Evolutionary conservation across 1,140 invertebrate species (phyloP).

Genomic region (Orchesella cincta): DNA sequence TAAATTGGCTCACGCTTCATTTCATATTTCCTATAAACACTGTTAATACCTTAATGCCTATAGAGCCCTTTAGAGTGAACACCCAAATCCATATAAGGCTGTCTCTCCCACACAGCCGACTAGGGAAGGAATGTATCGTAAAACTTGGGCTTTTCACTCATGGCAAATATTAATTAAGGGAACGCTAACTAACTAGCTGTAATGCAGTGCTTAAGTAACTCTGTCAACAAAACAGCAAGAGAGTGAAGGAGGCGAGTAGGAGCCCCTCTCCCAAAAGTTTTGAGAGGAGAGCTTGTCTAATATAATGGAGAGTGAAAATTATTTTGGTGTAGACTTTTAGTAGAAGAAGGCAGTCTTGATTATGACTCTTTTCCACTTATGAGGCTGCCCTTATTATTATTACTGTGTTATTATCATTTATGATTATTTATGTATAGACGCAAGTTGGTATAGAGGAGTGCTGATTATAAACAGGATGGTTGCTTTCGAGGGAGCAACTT

Average conservation of each 20-base stretch:
- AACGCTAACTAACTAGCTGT: constrained; percentile 22
- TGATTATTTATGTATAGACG: not conserved
- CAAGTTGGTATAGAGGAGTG: not conserved
- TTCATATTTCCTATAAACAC: constrained; percentile 9
- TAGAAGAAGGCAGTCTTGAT: too few relatives aligned
- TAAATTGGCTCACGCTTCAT: constrained; percentile 20
- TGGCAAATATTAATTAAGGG: constrained; percentile 22
- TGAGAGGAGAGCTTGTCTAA: not conserved
- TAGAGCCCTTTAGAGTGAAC: not conserved
- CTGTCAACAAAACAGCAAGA: not conserved
- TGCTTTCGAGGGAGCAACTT: constrained; percentile 27
- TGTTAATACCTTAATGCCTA: not conserved
- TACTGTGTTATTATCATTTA: too few relatives aligned
- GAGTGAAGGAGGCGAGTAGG: not conserved
- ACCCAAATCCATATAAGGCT: not conserved
- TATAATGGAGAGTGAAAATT: constrained; percentile 16
- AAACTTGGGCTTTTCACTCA: not conserved
- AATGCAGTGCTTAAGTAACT: not conserved
- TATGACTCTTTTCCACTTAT: too few relatives aligned
- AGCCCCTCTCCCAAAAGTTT: too few relatives aligned
- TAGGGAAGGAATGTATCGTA: too few relatives aligned
- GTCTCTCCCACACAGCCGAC: too few relatives aligned
- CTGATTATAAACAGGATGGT: constrained; percentile 29
- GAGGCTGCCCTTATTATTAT: too few relatives aligned
- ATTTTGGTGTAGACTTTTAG: too few relatives aligned